Conservation (phyloP, 1,140 invertebrate genomes). For the Mamestra configurata region DNA sequence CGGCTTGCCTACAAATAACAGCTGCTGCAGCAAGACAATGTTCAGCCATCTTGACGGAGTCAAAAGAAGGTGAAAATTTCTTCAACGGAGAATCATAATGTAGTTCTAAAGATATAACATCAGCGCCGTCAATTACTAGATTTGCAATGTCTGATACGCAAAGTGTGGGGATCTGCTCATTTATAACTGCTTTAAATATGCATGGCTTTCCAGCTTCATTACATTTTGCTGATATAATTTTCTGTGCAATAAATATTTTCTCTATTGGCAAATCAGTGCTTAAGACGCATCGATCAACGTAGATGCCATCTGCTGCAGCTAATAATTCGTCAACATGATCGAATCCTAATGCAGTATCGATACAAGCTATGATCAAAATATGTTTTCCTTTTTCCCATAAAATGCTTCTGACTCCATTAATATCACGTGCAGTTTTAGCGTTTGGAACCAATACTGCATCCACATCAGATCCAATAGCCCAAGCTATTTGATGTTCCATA, state of each 20-base stretch:
- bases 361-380: conserved; percentile 88
- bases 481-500: conserved; percentile 80
- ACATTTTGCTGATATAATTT: conserved; percentile 91
- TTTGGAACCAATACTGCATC: conserved; percentile 79
- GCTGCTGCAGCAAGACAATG: conserved; percentile 90
- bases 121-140: conserved; percentile 91
- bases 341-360: conserved; percentile 91
- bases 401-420: conserved; percentile 71
- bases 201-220: conserved; percentile 89
- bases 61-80: conserved; percentile 84
- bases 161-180: conserved; percentile 89
- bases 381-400: conserved; percentile 82
- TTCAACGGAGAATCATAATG: conserved; percentile 90
- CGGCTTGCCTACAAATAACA: conserved; percentile 90
- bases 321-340: conserved; percentile 91
- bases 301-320: conserved; percentile 90
- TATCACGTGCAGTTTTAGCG: conserved; percentile 72
- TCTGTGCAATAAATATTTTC: conserved; percentile 93
- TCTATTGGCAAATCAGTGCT: conserved; percentile 92
- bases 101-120: conserved; percentile 89
- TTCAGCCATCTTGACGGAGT: conserved; percentile 80
- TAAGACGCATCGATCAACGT: conserved; percentile 91
- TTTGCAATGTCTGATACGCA: conserved; percentile 90
- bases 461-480: conserved; percentile 79
- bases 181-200: conserved; percentile 91